These are phyloP conservation scores for Drosophila orena DNA, from an alignment of 1,140 invertebrate species.

Conservation along the genomic window DNA sequence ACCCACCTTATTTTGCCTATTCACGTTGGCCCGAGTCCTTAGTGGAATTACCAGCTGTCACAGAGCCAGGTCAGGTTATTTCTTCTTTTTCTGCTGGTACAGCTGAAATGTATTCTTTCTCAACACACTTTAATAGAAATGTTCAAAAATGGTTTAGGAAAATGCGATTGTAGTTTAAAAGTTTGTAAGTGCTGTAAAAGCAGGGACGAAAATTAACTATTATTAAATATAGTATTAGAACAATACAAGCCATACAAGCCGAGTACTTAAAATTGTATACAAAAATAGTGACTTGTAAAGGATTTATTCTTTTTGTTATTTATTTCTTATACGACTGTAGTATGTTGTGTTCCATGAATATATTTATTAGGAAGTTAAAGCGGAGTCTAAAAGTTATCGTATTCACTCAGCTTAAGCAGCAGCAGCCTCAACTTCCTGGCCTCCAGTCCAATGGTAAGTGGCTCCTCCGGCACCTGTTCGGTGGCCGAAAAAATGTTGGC, in stretches of 20 bases:
- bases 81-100: neutral
- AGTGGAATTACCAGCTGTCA: constrained; percentile 25
- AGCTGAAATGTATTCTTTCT: neutral
- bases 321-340: no score
- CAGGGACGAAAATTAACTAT: no score
- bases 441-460: constrained; percentile 82
- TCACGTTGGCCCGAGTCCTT: constrained; percentile 18
- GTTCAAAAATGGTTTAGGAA: no score
- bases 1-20: constrained; percentile 35
- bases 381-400: constrained; percentile 53
- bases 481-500: constrained; percentile 76
- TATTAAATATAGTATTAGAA: no score
- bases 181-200: no score
- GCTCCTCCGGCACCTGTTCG: constrained; percentile 72
- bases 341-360: no score
- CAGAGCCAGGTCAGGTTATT: constrained; percentile 24
- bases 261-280: no score
- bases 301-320: no score
- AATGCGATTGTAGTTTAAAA: no score
- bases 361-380: neutral
- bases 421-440: constrained; percentile 74
- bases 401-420: constrained; percentile 77
- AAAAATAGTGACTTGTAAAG: no score
- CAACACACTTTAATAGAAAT: neutral
- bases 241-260: no score